Evolutionary conservation across 2,888 invertebrate species (phyloP).

Genomic region (Campoletis raptor): DNA sequence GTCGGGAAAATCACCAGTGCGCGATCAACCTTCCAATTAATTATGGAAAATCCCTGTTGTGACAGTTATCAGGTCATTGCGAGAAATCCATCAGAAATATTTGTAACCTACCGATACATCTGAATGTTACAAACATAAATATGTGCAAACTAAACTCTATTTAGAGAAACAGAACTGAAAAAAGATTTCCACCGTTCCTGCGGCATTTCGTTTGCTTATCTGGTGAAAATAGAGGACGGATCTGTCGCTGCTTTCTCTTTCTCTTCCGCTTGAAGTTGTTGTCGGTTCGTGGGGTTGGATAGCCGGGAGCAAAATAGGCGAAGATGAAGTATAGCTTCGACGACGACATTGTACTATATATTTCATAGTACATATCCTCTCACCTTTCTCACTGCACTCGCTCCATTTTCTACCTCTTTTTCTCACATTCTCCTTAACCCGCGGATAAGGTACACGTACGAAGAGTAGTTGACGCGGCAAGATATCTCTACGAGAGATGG

Average conservation of each 20-base stretch:
- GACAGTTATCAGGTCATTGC: background rate
- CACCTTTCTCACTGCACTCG: slow-evolving; percentile 13
- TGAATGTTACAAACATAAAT: slow-evolving; percentile 46
- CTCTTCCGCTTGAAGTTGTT: slow-evolving; percentile 71
- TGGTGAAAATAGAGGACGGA: slow-evolving; percentile 75
- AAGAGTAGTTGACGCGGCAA: slow-evolving; percentile 33
- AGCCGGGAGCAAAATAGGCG: slow-evolving; percentile 61
- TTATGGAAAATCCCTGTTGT: background rate
- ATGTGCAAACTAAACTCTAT: slow-evolving; percentile 56
- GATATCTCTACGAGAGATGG: slow-evolving; percentile 33
- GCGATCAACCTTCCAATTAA: background rate
- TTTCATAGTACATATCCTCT: slow-evolving; percentile 4
- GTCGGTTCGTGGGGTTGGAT: slow-evolving; percentile 69
- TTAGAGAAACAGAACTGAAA: slow-evolving; percentile 15
- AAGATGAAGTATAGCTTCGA: slow-evolving; percentile 74
- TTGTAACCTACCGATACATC: background rate
- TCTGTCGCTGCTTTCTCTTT: slow-evolving; percentile 64
- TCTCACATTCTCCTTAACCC: slow-evolving; percentile 52
- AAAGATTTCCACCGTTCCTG: slow-evolving; percentile 57
- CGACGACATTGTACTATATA: slow-evolving; percentile 65
- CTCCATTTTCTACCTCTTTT: slow-evolving; percentile 23
- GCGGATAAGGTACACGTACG: slow-evolving; percentile 60
- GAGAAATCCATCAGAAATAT: background rate
- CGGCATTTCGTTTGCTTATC: slow-evolving; percentile 67
- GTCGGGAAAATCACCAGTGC: background rate